Conservation (phyloP, 2,797 vertebrate species). For the Gallinago nigripennis region DNA sequence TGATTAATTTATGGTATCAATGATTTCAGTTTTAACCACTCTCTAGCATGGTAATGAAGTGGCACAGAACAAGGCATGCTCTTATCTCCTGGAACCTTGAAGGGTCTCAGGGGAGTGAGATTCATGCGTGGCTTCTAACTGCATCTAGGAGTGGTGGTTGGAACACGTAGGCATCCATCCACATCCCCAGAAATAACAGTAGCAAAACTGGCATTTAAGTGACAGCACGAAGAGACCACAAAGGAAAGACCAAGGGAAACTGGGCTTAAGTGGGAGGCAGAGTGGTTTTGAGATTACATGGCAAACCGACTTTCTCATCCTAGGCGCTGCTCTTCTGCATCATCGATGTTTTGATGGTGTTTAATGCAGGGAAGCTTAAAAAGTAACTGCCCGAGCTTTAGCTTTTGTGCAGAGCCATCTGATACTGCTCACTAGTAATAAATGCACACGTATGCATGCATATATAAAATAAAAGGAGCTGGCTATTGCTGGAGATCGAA, state of each 20-base stretch:
- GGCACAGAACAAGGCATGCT: background rate
- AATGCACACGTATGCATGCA: background rate
- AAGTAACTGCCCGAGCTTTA: background rate
- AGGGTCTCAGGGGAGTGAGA: background rate
- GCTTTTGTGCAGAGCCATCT: background rate
- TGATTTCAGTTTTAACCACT: background rate
- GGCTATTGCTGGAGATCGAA: conserved; percentile 4
- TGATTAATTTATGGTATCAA: background rate
- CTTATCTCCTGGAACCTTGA: background rate
- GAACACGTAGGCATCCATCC: background rate
- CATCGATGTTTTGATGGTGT: background rate
- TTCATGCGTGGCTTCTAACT: background rate
- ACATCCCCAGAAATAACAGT: background rate
- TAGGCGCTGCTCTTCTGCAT: background rate
- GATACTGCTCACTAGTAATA: background rate
- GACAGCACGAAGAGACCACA: conserved; percentile 5
- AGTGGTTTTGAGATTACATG: conserved; percentile 18
- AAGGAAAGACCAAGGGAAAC: background rate
- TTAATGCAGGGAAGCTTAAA: background rate
- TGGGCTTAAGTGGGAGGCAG: background rate
- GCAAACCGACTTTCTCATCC: conserved; percentile 5
- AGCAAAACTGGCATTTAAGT: conserved; percentile 3
- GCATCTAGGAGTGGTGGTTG: background rate
- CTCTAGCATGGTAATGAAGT: background rate
- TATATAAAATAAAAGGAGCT: background rate